Evolutionary conservation across 1,140 invertebrate genomes (phyloP).

Genomic region (Bombus terrestris): DNA sequence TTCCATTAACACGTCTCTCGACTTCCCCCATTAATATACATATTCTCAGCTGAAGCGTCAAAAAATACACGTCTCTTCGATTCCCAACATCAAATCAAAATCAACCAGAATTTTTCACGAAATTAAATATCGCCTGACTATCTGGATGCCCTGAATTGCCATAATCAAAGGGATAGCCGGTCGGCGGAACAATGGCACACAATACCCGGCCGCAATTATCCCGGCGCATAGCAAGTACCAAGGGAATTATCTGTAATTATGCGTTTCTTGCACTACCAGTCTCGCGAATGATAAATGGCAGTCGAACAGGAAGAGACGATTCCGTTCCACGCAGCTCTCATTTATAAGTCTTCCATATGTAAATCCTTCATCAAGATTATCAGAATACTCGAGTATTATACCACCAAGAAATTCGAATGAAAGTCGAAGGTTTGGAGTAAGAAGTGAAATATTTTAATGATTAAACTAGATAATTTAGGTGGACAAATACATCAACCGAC

Average conservation of each 20-base stretch:
- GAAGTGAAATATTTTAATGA: not conserved
- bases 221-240: constrained; percentile 51
- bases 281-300: constrained; percentile 58
- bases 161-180: constrained; percentile 36
- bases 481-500: not conserved
- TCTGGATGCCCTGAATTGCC: constrained; percentile 16
- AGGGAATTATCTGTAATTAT: constrained; percentile 63
- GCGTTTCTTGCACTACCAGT: constrained; percentile 56
- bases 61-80: not conserved
- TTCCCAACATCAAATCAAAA: not conserved
- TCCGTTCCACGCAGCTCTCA: constrained; percentile 43
- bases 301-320: constrained; percentile 52
- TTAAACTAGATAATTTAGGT: not conserved
- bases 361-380: constrained; percentile 28
- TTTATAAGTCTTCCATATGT: constrained; percentile 28
- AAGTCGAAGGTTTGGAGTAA: not conserved
- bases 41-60: not conserved
- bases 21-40: not conserved
- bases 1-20: not conserved
- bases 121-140: constrained; percentile 18
- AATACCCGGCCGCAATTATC: constrained; percentile 53
- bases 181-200: constrained; percentile 47
- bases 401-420: not conserved
- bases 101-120: not conserved
- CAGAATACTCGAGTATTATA: not conserved